A percentile compares a stretch with the other conserved stretches of the same genome.
Evolutionary conservation across 23 tunicate genomes (phyloP).

Genomic region (Ciona savignyi): DNA sequence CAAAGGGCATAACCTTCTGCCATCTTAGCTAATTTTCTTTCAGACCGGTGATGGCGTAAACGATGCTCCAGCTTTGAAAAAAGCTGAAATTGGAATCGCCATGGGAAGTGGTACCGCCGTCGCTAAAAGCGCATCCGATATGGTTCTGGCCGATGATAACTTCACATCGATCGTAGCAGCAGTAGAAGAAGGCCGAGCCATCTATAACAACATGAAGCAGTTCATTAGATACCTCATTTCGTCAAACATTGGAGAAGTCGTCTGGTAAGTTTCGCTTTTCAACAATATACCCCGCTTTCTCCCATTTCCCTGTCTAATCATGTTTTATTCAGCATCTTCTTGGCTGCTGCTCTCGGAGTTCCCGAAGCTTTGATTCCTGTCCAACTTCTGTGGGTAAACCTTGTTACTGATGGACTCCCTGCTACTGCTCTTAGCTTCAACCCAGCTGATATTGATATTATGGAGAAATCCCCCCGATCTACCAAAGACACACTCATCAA

Average conservation of each 20-base stretch:
- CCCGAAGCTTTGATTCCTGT: slow-evolving; percentile 99
- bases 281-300: too few species aligned
- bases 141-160: slow-evolving; percentile 99
- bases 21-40: not conserved
- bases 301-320: not conserved
- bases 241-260: slow-evolving; percentile 99
- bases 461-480: slow-evolving; percentile 85
- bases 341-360: slow-evolving; percentile 99
- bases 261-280: slow-evolving; percentile 45
- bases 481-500: slow-evolving; percentile 91
- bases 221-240: slow-evolving; percentile 96
- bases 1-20: too few species aligned
- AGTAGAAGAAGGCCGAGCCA: slow-evolving; percentile 99
- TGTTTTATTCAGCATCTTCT: slow-evolving; percentile 80
- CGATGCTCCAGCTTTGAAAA: slow-evolving; percentile 97
- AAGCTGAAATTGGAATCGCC: slow-evolving; percentile 98
- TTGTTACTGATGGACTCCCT: slow-evolving; percentile 97
- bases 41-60: slow-evolving; percentile 99
- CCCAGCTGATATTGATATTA: slow-evolving; percentile 97
- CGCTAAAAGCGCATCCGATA: slow-evolving; percentile 95
- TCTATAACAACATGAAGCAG: slow-evolving; percentile 99
- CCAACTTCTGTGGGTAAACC: slow-evolving; percentile 97
- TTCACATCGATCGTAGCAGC: slow-evolving; percentile 98
- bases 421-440: slow-evolving; percentile 98
- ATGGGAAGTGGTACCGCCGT: slow-evolving; percentile 99